A percentile compares a stretch with the other conserved stretches of the same genome.
phyloP scores from a whole-genome alignment of 2,797 vertebrate species.

The Dicrostonyx torquatus region DNA sequence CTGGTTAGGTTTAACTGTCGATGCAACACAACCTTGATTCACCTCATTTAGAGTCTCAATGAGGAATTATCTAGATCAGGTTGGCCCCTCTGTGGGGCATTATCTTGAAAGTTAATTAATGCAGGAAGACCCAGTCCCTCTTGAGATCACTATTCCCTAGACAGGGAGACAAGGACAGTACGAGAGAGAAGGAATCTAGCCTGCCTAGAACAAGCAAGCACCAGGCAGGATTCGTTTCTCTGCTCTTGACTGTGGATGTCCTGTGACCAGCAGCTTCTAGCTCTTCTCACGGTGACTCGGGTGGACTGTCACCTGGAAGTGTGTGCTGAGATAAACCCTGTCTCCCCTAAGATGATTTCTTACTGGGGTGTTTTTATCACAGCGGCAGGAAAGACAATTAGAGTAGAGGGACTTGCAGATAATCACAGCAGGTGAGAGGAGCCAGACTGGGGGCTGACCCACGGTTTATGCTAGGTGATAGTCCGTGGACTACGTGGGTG shows the following conservation, averaged over 20 bases:
- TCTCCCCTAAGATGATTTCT: neutral
- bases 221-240: neutral
- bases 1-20: neutral
- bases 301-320: neutral
- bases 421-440: neutral
- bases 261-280: neutral
- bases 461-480: neutral
- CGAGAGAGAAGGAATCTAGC: neutral
- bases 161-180: neutral
- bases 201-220: neutral
- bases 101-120: neutral
- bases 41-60: neutral
- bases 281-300: neutral
- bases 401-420: neutral
- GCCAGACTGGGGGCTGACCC: neutral
- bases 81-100: neutral
- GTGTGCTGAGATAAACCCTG: neutral
- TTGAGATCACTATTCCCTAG: neutral
- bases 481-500: fast-evolving
- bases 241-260: neutral
- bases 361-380: neutral
- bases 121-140: neutral
- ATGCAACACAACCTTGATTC: neutral
- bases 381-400: neutral
- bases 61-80: neutral